Conservation (phyloP, 2,888 invertebrate genomes). For the Diploptera punctata region DNA sequence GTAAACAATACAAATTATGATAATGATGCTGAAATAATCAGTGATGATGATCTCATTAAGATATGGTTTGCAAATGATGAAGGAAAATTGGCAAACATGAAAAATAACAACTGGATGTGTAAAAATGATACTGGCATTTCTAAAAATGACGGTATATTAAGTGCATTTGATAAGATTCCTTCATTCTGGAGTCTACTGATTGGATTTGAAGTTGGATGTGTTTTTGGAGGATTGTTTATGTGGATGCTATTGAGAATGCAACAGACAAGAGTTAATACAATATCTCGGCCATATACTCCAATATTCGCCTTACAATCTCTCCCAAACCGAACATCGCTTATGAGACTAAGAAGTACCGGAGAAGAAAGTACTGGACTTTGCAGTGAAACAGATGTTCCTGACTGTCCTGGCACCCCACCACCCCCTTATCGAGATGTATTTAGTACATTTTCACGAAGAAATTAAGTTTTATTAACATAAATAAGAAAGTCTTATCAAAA, state of each 20-base stretch:
- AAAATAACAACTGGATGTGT: neutral
- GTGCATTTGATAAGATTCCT: constrained; percentile 32
- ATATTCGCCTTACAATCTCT: neutral
- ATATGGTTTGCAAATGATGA: constrained; percentile 12
- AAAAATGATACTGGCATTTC: neutral
- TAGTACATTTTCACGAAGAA: neutral
- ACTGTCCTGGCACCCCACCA: constrained; percentile 38
- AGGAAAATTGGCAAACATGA: constrained; percentile 38
- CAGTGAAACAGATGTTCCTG: constrained; percentile 22
- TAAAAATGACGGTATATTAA: neutral
- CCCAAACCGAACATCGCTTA: neutral
- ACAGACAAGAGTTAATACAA: neutral
- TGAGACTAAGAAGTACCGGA: neutral
- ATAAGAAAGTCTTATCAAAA: too few relatives aligned
- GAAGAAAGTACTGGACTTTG: constrained; percentile 13
- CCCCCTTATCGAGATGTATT: constrained; percentile 33
- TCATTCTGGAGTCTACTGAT: constrained; percentile 35
- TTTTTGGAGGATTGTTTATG: constrained; percentile 20
- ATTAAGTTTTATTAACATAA: too few relatives aligned
- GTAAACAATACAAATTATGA: constrained; percentile 52
- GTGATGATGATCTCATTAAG: constrained; percentile 14
- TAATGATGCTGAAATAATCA: constrained; percentile 45
- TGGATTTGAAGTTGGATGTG: constrained; percentile 33
- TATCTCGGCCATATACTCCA: neutral
- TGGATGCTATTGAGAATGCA: constrained; percentile 9